Percentiles rank a stretch among this genome's conserved stretches.
Evolutionary conservation across 2,113 vertebrate genomes (phyloP).

Genomic region (Thunnus thynnus): DNA sequence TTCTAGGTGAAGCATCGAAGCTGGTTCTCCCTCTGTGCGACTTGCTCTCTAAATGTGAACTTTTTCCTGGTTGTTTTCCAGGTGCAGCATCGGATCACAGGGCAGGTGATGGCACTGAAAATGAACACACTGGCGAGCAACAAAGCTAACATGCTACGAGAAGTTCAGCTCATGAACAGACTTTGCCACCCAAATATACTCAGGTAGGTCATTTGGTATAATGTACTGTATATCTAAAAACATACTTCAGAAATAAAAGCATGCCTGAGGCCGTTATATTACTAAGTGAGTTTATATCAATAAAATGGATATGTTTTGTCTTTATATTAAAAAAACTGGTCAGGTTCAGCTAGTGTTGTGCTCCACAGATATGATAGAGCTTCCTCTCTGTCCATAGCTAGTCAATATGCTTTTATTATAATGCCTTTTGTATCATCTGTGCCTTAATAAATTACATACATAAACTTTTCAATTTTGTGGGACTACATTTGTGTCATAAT

Average conservation of each 20-base stretch:
- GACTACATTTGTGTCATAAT: too few relatives aligned
- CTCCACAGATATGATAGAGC: too few relatives aligned
- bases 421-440: too few relatives aligned
- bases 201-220: conserved; percentile 62
- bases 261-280: background rate
- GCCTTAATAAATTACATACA: too few relatives aligned
- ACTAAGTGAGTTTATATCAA: background rate
- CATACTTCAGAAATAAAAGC: background rate
- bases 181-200: conserved; percentile 88
- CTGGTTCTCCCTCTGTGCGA: background rate
- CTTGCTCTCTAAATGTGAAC: background rate
- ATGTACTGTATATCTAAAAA: background rate
- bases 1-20: background rate
- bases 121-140: conserved; percentile 98
- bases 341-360: too few relatives aligned
- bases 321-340: too few relatives aligned
- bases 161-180: conserved; percentile 97
- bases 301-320: too few relatives aligned
- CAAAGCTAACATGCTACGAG: conserved; percentile 94
- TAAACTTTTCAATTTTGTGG: too few relatives aligned
- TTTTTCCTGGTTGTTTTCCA: conserved; percentile 62
- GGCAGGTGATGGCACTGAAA: conserved; percentile 98
- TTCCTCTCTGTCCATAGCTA: too few relatives aligned
- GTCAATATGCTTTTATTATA: too few relatives aligned
- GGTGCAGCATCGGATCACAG: conserved; percentile 94